Evolutionary conservation across 2,888 invertebrate species (phyloP), one percentile per base, ranked within the genome.

Genomic region (Leucoma salicis): DNA sequence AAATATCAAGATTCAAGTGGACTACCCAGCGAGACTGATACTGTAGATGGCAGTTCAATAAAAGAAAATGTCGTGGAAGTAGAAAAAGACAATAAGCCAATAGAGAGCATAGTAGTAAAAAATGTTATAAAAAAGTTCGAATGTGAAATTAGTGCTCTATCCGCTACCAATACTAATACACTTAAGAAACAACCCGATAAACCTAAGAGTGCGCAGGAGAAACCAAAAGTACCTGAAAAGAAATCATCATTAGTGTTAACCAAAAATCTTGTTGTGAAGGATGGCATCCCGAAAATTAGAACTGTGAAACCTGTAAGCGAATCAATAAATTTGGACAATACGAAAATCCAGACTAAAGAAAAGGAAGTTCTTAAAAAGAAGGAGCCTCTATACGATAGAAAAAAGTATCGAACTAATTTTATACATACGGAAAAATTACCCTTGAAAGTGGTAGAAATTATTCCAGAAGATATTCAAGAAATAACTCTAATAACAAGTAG

Each of bases 221-320:
- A 92, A 83, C 91, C 92, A 31, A 91, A 90, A 85, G 86, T 92
- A 81, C 91, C 91, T 78, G 91, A 91, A 78, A 92, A 92, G 66
- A 91, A 90, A 75, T 84, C 90, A 55, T 82, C 87, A 56, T 59
- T 90, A 80, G 78, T 85, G 16, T 75, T 90, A 81, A 89, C 90
- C 32, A 91, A 91, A 73, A 90, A 90, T 62, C 52, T 91, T 53
- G 90, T 91, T 11, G 78, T 90, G 11, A 90, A 82, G 59, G 90
- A 91, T 57, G 90, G 90, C 43, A 78, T 90, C 46, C 84, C 87
- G 51, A 91, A 90, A 82, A 80, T 91, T 43, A 90, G 80, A 74
- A 78, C 78, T n/a, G 78, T 82, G 28, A 90, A 82, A 72, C 70
- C 81, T 21, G 29, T 55, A 34, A 67, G 51, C 36, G 77, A 79